These are phyloP conservation scores for Leptopilina syphax DNA, from an alignment of 2,888 invertebrate genomes.

Conservation along the genomic window DNA sequence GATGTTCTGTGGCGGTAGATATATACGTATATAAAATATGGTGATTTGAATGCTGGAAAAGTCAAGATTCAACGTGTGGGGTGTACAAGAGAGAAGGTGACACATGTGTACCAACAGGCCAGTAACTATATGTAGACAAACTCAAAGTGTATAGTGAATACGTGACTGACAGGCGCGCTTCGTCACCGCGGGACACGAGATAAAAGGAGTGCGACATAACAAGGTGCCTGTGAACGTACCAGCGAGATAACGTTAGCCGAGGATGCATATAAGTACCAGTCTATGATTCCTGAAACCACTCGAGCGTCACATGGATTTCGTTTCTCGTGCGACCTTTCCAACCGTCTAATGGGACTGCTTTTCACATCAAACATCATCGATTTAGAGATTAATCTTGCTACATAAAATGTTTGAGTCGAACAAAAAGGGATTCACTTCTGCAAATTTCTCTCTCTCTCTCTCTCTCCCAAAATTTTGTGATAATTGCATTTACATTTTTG, in stretches of 20 bases:
- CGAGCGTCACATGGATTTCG: background rate
- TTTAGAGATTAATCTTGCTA: background rate
- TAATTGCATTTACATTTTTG: background rate
- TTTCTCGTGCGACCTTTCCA: background rate
- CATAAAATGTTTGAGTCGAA: background rate
- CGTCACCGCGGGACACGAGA: constrained; percentile 67
- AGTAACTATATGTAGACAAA: constrained; percentile 38
- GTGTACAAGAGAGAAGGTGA: constrained; percentile 38
- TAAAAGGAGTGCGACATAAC: constrained; percentile 69
- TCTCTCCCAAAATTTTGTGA: background rate
- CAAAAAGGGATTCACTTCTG: background rate
- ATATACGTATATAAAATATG: background rate
- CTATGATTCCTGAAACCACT: constrained; percentile 9
- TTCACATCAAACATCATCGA: constrained; percentile 4
- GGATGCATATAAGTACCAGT: constrained; percentile 11
- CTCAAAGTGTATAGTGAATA: constrained; percentile 63
- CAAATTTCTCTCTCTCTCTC: too few relatives aligned
- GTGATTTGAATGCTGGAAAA: constrained; percentile 4
- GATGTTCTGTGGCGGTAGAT: background rate
- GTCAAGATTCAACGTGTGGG: constrained; percentile 4
- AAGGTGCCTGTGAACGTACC: constrained; percentile 61
- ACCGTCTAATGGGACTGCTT: background rate
- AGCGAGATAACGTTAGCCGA: background rate
- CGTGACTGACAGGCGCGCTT: constrained; percentile 70
- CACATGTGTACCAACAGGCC: constrained; percentile 55